phyloP scores from a whole-genome alignment of 2,113 vertebrate genomes.

The Lophius piscatorius region DNA sequence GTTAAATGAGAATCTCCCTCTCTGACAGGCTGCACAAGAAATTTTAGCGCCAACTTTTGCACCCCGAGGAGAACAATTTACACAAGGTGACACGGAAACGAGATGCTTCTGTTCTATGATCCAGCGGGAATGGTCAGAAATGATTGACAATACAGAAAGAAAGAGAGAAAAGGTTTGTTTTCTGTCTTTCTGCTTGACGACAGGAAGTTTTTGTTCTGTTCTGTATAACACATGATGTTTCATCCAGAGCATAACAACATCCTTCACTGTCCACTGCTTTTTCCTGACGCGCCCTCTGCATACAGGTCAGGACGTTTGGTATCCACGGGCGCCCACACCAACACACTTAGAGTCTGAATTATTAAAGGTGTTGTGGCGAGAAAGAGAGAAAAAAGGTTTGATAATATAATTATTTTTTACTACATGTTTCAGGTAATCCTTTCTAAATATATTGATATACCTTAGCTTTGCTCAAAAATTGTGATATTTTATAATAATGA shows the following conservation, averaged over 20 bases:
- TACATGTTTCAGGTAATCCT: slow-evolving; percentile 85
- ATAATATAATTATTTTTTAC: slow-evolving; percentile 85
- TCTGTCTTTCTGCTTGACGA: slow-evolving; percentile 36
- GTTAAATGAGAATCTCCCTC: too few relatives aligned
- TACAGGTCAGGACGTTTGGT: slow-evolving; percentile 47
- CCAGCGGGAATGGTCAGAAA: too few relatives aligned
- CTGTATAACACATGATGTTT: slow-evolving; percentile 45
- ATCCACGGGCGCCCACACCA: slow-evolving; percentile 42
- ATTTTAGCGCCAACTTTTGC: too few relatives aligned
- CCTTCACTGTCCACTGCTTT: slow-evolving; percentile 34
- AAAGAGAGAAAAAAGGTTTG: slow-evolving; percentile 78
- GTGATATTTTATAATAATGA: slow-evolving; percentile 84
- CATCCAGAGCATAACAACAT: slow-evolving; percentile 43
- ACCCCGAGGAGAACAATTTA: too few relatives aligned
- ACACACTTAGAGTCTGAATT: slow-evolving; percentile 69
- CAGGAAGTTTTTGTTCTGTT: slow-evolving; percentile 50
- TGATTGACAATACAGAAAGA: too few relatives aligned
- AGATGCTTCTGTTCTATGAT: too few relatives aligned
- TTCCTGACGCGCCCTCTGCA: too few relatives aligned
- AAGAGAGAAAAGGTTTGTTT: slow-evolving; percentile 32
- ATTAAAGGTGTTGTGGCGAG: slow-evolving; percentile 74
- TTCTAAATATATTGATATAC: slow-evolving; percentile 87
- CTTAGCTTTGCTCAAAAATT: slow-evolving; percentile 85
- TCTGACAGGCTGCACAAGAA: too few relatives aligned
- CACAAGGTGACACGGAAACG: too few relatives aligned